phyloP scores from a whole-genome alignment of 1,140 invertebrate species.

The Psix sp. region DNA sequence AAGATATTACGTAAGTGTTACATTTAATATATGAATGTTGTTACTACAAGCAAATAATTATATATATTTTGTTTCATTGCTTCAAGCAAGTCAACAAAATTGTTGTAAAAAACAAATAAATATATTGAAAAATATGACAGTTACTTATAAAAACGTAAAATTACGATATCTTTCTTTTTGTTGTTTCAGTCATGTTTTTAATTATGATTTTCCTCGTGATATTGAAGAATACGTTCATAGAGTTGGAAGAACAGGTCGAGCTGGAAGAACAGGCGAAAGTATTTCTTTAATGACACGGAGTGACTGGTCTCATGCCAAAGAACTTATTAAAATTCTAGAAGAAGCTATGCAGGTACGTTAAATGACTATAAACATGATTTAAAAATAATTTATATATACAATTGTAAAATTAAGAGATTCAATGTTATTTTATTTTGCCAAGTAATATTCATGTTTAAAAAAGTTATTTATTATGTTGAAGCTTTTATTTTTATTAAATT shows the following conservation, averaged over 20 bases:
- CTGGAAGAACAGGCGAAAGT: conserved; percentile 88
- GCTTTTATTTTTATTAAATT: no score
- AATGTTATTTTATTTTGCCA: no score
- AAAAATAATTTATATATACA: neutral
- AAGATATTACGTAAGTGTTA: conserved; percentile 88
- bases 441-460: no score
- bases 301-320: conserved; percentile 87
- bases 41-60: no score
- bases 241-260: conserved; percentile 92
- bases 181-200: conserved; percentile 82
- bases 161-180: no score
- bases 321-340: conserved; percentile 89
- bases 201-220: conserved; percentile 93
- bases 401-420: no score
- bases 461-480: no score
- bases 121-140: neutral
- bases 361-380: neutral
- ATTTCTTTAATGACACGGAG: conserved; percentile 87
- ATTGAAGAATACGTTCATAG: conserved; percentile 95
- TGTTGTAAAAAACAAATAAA: neutral
- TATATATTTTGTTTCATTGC: no score
- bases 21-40: neutral
- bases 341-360: conserved; percentile 81
- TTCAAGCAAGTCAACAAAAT: neutral
- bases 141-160: neutral